Base-by-base conservation (phyloP, 2,113 vertebrate genomes). In the Thalassoma bifasciatum region DNA sequence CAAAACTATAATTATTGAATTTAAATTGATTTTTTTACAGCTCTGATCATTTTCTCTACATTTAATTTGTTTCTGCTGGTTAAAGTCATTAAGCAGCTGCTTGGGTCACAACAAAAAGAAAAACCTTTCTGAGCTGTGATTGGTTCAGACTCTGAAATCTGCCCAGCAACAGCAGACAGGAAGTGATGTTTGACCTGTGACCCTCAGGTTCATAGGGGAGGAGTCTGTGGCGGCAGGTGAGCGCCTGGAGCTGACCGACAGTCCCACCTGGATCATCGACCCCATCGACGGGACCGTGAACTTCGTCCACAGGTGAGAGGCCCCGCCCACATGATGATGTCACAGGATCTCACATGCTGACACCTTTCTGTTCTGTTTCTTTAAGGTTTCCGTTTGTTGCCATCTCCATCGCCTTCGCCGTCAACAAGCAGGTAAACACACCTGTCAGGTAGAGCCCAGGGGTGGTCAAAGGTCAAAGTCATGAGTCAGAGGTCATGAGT, bases 221-320 rank as follows among this genome's bases (percentile, higher is more conserved):
- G 96, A 98, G 72, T 97, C 96, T 8, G 96, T 97, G 62, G 96
- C 95, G 37, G 95, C 95, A 23, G 96, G 96, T 34, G 94, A 93
- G 13, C 88, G 84, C 69, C 92, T 95, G 30, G 17, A 90, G 81
- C 83, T 97, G 75, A 96, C 96, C 0, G 93, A 96, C 73, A 89
- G 89, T 62, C 96, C 96, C 53, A 97, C 96, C 0, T 98, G 96
- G 96, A 96, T 98, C 87, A 96, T 98, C 21, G 96, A 98, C 82
- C 96, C 96, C n/a, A 95, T 98, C 12, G 96, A 98, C 3, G 96
- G 96, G 26, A 97, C 96, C 0, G 96, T 96, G 37, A 97, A 98
- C 89, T 98, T 98, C 17, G 96, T 98, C 44, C 96, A 98, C 86
- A 95, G 95, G 96, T 97, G 26, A 69, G 44, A 51, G 14, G 44